Base-by-base conservation (phyloP, 2,888 invertebrate genomes). In the Parnassius glacialis region DNA sequence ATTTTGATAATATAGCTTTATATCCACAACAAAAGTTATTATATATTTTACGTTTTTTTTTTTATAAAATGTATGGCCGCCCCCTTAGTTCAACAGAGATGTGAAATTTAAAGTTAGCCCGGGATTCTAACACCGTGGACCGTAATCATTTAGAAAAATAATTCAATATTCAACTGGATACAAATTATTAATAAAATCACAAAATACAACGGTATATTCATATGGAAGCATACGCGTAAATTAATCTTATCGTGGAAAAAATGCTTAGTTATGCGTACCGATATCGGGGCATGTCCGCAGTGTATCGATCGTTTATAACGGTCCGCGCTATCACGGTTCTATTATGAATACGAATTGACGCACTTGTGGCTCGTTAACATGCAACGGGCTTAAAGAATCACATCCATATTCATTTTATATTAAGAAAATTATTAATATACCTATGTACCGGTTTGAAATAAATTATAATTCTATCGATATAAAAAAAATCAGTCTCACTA, bases 221-320 rank as follows among this genome's bases (percentile, higher is more conserved):
- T 13, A 9, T 13, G 2, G 47, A 11, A n/a, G 41, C 51, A 43
- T 51, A n/a, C 52, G n/a, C 55, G 55, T 57, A 62, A 65, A 62
- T 47, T 48, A 51, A 60, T 62, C 53, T 67, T 59, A 59, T 59
- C 63, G 56, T 52, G 58, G 42, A 11, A 20, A 59, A 63, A 59
- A 59, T 45, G 59, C 51, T 57, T 54, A 45, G 62, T 62, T 50
- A 59, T 56, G 59, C 56, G 56, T 59, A 56, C 48, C 52, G 59
- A 63, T 63, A 59, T 47, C 43, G 41, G 52, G 47, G 54, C 48
- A 47, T 47, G 60, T 64, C 74, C 70, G 76, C 74, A 75, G 70
- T 74, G 74, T 79, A 83, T 83, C 79, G 75, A 80, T 82, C 75
- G 77, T 78, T 75, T 74, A 74, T 78, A 76, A 79, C 81, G 80